A percentile compares a stretch with the other conserved stretches of the same genome.
phyloP scores from a whole-genome alignment of 2,888 invertebrate species.

The Clepsis dumicolana region DNA sequence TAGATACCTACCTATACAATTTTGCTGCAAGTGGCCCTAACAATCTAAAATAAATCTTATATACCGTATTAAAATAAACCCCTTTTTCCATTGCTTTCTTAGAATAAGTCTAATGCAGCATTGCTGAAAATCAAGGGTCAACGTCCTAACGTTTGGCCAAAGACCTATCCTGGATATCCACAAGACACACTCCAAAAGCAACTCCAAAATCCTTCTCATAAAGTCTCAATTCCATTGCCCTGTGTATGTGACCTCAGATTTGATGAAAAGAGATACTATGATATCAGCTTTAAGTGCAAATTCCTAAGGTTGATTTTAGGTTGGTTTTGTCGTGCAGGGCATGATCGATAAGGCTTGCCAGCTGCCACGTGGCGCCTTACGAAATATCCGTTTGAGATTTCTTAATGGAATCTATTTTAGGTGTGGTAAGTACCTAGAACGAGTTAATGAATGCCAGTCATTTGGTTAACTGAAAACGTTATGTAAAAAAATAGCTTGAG shows the following conservation, averaged over 20 bases:
- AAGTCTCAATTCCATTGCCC: conserved; percentile 13
- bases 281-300: background rate
- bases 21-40: too few species aligned
- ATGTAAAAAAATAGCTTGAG: too few species aligned
- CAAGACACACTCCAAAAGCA: conserved; percentile 13
- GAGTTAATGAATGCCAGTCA: background rate
- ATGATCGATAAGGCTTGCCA: conserved; percentile 52
- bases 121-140: conserved; percentile 20
- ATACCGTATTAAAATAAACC: background rate
- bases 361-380: conserved; percentile 48
- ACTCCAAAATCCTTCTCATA: background rate
- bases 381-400: conserved; percentile 30
- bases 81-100: background rate
- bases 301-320: background rate
- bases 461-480: too few species aligned
- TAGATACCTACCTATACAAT: too few species aligned
- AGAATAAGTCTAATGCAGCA: conserved; percentile 5
- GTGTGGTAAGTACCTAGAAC: conserved; percentile 28
- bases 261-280: background rate
- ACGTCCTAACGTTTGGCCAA: background rate
- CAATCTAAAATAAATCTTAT: background rate
- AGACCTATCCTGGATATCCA: background rate
- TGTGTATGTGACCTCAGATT: conserved; percentile 10
- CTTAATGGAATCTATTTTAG: conserved; percentile 38
- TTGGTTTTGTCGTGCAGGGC: background rate